These are phyloP conservation scores for Pongo pygmaeus DNA, from an alignment of 2,113 vertebrate species.

Conservation along the genomic window DNA sequence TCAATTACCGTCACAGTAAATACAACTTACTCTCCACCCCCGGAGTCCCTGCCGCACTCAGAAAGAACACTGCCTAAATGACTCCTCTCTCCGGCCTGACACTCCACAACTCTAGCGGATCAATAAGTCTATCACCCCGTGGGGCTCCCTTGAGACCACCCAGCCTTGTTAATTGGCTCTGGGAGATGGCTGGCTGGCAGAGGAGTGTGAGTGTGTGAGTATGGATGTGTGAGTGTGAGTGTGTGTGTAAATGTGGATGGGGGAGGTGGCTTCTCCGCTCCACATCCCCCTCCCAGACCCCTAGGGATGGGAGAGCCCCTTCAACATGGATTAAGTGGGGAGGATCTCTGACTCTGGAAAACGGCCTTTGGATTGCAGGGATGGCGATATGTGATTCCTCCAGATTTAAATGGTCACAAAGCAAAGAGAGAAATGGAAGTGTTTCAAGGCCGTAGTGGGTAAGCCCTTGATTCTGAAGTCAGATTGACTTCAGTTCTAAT, in stretches of 20 bases:
- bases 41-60: neutral
- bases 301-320: neutral
- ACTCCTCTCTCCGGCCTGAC: neutral
- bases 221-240: neutral
- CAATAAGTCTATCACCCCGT: slow-evolving; percentile 27
- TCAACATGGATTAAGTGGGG: neutral
- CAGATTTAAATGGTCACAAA: neutral
- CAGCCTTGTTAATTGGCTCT: slow-evolving; percentile 62
- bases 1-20: slow-evolving; percentile 70
- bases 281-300: neutral
- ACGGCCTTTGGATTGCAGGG: neutral
- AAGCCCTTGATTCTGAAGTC: fast-evolving
- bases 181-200: neutral
- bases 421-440: neutral
- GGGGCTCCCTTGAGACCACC: slow-evolving; percentile 31
- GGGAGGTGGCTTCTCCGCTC: neutral
- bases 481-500: fast-evolving
- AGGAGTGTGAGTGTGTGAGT: neutral
- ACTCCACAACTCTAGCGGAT: slow-evolving; percentile 9
- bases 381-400: neutral
- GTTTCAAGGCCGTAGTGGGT: neutral
- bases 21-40: neutral
- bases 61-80: neutral
- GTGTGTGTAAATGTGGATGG: too few relatives aligned
- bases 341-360: neutral